Base-by-base conservation (phyloP, 1,140 invertebrate species). In the Hyphantria cunea region DNA sequence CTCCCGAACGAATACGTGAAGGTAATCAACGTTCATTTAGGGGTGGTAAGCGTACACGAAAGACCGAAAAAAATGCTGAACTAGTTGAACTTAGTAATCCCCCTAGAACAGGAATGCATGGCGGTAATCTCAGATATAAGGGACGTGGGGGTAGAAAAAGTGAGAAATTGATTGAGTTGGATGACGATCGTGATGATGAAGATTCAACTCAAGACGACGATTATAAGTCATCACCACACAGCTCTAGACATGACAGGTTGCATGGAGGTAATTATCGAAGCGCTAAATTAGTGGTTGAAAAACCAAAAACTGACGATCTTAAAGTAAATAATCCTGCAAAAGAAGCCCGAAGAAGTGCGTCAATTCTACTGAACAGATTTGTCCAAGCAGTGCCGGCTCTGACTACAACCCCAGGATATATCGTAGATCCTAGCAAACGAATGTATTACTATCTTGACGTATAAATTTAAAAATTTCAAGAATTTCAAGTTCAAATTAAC, bases 381-480 rank as follows among this genome's bases (percentile, higher is more conserved):
- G 86, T 73, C 6, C 78, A 74, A 55, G 84, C 78, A 37, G 80
- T 69, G 14, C 81, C 85, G 7, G 66, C 83, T 61, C 60, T 88
- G 5, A 82, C 86, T 7, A 84, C 84, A 3, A 78, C 80, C 0
- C 79, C 84, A 10, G 70, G 68, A 0, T 90, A 77, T 54, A 90
- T 88, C 66, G 67, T 86, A 62, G 86, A 90, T 53, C 87, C 87
- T 13, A 90, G 87, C 50, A 89, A 90, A 80, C 72, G 87, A 62
- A 87, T 84, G 83, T 90, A 90, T 60, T 90, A 89, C 61, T 90
- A 89, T 50, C 83, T 90, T 17, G 87, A 90, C 72, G 64, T 76
- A 9, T 82, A 72, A 78, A 15, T n/a, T 54, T 32, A 66, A 11
- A 7, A 4, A 15, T 39, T 33, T 50, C 17, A 25, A 25, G 5